Conservation (phyloP, 2,888 invertebrate species). For the Ochropleura plecta region DNA sequence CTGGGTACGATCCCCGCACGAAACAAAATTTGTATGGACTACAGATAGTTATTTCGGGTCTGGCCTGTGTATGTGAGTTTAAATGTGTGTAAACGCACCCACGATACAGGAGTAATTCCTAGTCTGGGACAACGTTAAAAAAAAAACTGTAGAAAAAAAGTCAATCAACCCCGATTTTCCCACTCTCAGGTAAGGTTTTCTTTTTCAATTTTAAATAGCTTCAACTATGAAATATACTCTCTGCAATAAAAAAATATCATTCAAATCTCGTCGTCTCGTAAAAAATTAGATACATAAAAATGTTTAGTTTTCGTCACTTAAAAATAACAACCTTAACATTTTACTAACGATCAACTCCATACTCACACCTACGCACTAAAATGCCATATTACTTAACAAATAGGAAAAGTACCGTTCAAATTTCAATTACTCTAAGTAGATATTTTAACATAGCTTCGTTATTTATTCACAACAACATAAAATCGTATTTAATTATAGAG, state of each 20-base stretch:
- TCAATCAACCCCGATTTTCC: too few relatives aligned
- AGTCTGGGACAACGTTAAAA: neutral
- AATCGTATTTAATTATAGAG: conserved; percentile 27
- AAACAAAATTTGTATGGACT: neutral
- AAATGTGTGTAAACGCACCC: neutral
- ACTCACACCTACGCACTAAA: neutral
- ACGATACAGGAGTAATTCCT: neutral
- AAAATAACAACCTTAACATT: neutral
- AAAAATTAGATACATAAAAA: neutral
- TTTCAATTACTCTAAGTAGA: neutral
- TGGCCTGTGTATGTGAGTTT: neutral
- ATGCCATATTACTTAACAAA: neutral
- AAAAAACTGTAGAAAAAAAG: too few relatives aligned
- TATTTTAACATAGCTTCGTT: conserved; percentile 15
- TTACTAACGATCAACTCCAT: neutral
- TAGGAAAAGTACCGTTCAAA: neutral
- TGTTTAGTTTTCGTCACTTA: neutral
- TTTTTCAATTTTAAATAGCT: too few relatives aligned
- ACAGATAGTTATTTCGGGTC: neutral
- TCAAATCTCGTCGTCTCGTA: too few relatives aligned
- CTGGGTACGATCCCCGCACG: neutral
- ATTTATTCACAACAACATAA: conserved; percentile 17
- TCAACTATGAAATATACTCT: too few relatives aligned
- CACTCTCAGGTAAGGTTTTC: too few relatives aligned
- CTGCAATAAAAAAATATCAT: too few relatives aligned